Conservation (phyloP, 2,888 invertebrate genomes). For the Apodemia duryi region DNA sequence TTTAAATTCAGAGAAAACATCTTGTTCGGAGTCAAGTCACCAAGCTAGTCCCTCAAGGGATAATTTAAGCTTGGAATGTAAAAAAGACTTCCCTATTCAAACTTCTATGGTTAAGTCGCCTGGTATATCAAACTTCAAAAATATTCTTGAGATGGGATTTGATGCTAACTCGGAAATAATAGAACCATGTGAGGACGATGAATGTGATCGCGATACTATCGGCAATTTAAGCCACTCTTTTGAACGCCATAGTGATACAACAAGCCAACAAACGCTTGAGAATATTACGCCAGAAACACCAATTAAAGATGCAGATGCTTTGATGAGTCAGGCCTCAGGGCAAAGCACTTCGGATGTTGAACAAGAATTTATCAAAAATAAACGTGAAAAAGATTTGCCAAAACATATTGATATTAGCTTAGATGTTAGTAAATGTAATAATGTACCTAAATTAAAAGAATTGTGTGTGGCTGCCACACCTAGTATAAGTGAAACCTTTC, state of each 20-base stretch:
- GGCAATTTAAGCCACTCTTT: constrained; percentile 70
- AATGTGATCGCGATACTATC: constrained; percentile 59
- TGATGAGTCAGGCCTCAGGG: constrained; percentile 34
- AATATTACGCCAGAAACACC: constrained; percentile 70
- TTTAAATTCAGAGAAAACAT: constrained; percentile 80
- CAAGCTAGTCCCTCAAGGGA: constrained; percentile 77
- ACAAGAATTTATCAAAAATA: constrained; percentile 37
- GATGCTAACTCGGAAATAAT: constrained; percentile 41
- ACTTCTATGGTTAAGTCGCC: constrained; percentile 70
- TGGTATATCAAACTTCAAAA: constrained; percentile 69
- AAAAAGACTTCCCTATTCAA: constrained; percentile 63
- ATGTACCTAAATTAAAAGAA: constrained; percentile 61
- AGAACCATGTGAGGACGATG: constrained; percentile 52
- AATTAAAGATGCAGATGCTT: constrained; percentile 53
- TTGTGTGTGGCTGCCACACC: constrained; percentile 62
- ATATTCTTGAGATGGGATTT: constrained; percentile 54
- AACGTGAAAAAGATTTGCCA: constrained; percentile 56
- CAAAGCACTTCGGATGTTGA: constrained; percentile 32
- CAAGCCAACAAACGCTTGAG: constrained; percentile 66
- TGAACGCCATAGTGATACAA: constrained; percentile 64
- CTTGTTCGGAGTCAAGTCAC: constrained; percentile 79
- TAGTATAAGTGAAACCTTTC: constrained; percentile 62
- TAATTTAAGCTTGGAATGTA: constrained; percentile 66
- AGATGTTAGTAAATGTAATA: constrained; percentile 44
- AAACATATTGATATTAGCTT: constrained; percentile 46